Percentiles rank a stretch among this genome's conserved stretches.
Conservation (phyloP, 2,888 invertebrate species). For the Heteropelma amictum region DNA sequence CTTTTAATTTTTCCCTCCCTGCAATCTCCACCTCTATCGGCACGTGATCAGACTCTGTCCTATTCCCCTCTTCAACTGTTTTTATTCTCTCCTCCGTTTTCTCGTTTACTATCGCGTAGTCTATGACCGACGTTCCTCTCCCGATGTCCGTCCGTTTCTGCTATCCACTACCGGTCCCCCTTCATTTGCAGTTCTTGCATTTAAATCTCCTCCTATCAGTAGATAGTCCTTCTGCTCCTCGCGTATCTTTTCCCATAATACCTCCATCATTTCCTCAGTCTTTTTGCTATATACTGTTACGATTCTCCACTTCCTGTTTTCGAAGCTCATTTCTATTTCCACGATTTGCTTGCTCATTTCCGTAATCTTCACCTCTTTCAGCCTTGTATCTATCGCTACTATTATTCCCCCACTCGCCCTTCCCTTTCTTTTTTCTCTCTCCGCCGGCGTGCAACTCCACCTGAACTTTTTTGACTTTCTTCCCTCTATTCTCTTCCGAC, state of each 20-base stretch:
- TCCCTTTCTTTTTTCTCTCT: conserved; percentile 41
- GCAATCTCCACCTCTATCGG: conserved; percentile 1
- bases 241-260: too few species aligned
- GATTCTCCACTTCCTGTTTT: too few species aligned
- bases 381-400: conserved; percentile 42
- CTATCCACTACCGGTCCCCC: neutral
- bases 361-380: neutral
- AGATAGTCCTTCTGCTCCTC: too few species aligned
- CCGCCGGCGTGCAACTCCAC: neutral
- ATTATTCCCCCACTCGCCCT: conserved; percentile 50
- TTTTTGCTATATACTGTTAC: too few species aligned
- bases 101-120: conserved; percentile 32
- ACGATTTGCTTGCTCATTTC: conserved; percentile 1
- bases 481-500: neutral
- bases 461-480: neutral
- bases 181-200: neutral
- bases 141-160: neutral
- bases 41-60: conserved; percentile 40
- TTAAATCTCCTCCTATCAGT: too few species aligned
- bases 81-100: neutral
- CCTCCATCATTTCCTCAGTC: too few species aligned
- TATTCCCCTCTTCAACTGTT: conserved; percentile 9
- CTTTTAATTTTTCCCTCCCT: neutral
- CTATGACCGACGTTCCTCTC: conserved; percentile 32
- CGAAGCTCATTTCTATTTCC: neutral